Base-by-base conservation (phyloP, 2,888 invertebrate species). In the Dysmachus trigonus region DNA sequence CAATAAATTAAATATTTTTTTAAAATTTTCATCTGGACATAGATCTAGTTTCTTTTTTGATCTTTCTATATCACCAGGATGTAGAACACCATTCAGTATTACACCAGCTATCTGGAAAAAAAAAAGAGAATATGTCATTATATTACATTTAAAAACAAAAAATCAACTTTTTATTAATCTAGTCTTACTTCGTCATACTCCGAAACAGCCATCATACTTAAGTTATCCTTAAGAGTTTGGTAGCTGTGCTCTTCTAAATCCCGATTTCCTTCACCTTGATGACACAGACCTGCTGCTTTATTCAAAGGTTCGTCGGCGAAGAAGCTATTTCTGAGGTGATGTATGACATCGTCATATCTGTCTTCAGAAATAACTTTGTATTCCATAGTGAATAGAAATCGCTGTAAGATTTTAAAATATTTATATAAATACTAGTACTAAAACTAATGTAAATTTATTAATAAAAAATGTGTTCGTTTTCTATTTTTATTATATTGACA, bases 271-370 rank as follows among this genome's bases (percentile, higher is more conserved):
- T 95, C 94, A 0, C 96, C 96, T 81, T 94, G 91, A 2, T 88
- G 88, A 90, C 96, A 96, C 6, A 97, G 93, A 13, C 94, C 94
- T n/a, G 96, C 95, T 0, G 96, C 95, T 89, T 94, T 94, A 92
- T 97, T 97, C 74, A 97, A 93, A 0, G 97, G 97, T 90, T 97
- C 97, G 90, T 97, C 97, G 0, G 96, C 95, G 91, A 97, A 97
- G 93, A 96, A 96, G 90, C 95, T 96, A 88, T 94, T 92, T 47
- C 96, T 93, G 82, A 97, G 93, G 90, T 96, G 96, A 33, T 93
- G 91, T 87, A 97, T 94, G 79, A 96, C 95, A 33, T 94, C 94
- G 33, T 94, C 93, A 89, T 93, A 91, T 86, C 90, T 89, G 71
- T 91, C 90, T 76, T 88, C 88, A 1, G 89, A 88, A 53, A 92